Evolutionary conservation across 2,113 vertebrate species (phyloP).

Genomic region (Sorex fumeus): DNA sequence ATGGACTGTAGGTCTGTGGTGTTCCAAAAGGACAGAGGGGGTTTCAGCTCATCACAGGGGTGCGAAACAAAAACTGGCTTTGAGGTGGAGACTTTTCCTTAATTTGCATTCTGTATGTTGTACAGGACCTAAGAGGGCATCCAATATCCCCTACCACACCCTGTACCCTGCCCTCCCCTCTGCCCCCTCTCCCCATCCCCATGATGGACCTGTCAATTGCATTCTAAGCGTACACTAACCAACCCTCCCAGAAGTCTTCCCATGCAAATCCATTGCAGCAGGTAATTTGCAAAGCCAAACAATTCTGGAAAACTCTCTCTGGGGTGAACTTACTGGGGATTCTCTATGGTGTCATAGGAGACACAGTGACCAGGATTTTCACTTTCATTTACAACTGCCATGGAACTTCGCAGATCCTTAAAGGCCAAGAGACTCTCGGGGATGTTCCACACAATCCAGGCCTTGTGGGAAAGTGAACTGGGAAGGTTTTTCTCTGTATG

Average conservation of each 20-base stretch:
- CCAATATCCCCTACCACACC: slow-evolving; percentile 65
- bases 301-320: slow-evolving; percentile 79
- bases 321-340: slow-evolving; percentile 80
- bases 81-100: slow-evolving; percentile 63
- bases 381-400: slow-evolving; percentile 75
- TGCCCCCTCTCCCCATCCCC: not conserved
- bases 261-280: slow-evolving; percentile 76
- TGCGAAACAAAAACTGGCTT: slow-evolving; percentile 67
- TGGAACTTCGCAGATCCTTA: slow-evolving; percentile 57
- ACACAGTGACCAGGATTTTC: slow-evolving; percentile 79
- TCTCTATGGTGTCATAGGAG: slow-evolving; percentile 70
- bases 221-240: slow-evolving; percentile 71
- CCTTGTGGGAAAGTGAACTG: slow-evolving; percentile 59
- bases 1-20: slow-evolving; percentile 33
- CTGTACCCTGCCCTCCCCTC: too few relatives aligned
- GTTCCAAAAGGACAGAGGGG: slow-evolving; percentile 61
- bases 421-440: too few relatives aligned
- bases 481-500: slow-evolving; percentile 6
- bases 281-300: slow-evolving; percentile 82
- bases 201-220: not conserved
- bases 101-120: slow-evolving; percentile 71
- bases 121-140: slow-evolving; percentile 70
- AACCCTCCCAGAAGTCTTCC: slow-evolving; percentile 73
- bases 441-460: too few relatives aligned
- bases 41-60: slow-evolving; percentile 48